Evolutionary conservation across 2,888 invertebrate species (phyloP).

Genomic region (Pristionchus fissidentatus): DNA sequence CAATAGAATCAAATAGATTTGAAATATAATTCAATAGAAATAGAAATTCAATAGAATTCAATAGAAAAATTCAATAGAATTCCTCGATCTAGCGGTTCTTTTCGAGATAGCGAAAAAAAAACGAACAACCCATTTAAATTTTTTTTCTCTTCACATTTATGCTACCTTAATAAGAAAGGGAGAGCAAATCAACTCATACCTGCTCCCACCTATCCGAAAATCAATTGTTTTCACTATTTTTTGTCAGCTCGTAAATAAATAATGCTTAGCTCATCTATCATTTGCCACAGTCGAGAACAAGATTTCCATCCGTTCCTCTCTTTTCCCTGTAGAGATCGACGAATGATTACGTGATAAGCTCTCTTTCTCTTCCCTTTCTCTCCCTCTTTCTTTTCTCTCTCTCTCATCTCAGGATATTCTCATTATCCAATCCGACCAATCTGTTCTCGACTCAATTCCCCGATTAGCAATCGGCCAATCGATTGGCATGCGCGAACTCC

Average conservation of each 20-base stretch:
- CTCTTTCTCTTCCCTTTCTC: slow-evolving; percentile 11
- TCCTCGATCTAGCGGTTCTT: too few species aligned
- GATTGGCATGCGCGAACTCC: slow-evolving; percentile 1
- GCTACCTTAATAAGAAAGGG: too few species aligned
- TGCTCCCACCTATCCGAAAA: not conserved
- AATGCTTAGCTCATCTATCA: not conserved
- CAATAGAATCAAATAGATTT: too few species aligned
- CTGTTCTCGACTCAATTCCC: slow-evolving; percentile 13
- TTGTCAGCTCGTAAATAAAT: not conserved
- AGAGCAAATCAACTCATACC: not conserved
- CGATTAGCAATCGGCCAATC: not conserved
- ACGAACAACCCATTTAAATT: too few species aligned
- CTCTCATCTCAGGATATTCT: not conserved
- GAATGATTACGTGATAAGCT: slow-evolving; percentile 53
- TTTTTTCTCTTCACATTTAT: too few species aligned
- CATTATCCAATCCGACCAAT: slow-evolving; percentile 24
- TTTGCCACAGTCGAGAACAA: not conserved
- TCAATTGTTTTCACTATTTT: not conserved
- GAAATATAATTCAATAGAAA: too few species aligned
- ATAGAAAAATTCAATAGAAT: too few species aligned
- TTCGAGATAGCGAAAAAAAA: too few species aligned
- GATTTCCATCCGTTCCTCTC: slow-evolving; percentile 42
- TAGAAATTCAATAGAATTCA: too few species aligned
- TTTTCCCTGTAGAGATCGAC: slow-evolving; percentile 58
- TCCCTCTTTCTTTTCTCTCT: slow-evolving; percentile 9